These are phyloP conservation scores for Taphrorychus bicolor DNA, from an alignment of 2,888 invertebrate species.

Conservation along the genomic window DNA sequence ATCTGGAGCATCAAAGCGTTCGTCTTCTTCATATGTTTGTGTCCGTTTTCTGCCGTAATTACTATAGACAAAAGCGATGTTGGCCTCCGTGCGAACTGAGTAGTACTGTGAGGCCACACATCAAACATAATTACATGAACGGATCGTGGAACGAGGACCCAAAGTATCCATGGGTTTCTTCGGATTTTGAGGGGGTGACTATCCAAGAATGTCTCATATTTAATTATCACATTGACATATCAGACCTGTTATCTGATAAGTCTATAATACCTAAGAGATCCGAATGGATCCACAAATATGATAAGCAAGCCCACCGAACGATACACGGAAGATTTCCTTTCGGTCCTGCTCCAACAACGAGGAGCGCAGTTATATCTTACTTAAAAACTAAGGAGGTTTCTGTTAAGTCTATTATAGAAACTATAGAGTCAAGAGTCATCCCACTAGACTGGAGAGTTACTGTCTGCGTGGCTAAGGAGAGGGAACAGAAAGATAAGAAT, in stretches of 20 bases:
- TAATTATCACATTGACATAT: constrained; percentile 8
- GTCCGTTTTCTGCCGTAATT: background rate
- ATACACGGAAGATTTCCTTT: constrained; percentile 1
- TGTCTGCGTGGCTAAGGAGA: constrained; percentile 4
- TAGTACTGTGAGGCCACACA: background rate
- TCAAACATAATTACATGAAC: background rate
- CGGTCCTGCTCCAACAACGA: constrained; percentile 8
- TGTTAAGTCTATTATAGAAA: background rate
- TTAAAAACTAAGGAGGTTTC: background rate
- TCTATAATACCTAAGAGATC: constrained; percentile 3
- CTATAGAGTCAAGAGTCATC: background rate
- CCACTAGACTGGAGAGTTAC: constrained; percentile 1
- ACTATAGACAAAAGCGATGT: background rate
- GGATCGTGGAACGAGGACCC: constrained; percentile 1
- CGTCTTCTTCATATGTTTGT: background rate
- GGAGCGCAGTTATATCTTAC: constrained; percentile 5
- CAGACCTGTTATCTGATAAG: constrained; percentile 12
- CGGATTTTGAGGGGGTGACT: background rate
- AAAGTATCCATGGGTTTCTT: background rate
- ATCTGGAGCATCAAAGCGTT: background rate
- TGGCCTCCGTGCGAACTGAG: background rate
- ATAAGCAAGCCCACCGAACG: constrained; percentile 10
- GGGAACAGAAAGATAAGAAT: constrained; percentile 8
- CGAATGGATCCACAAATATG: constrained; percentile 14
- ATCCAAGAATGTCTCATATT: background rate